Base-by-base conservation (phyloP, 2,113 vertebrate species). In the Caracal caracal region DNA sequence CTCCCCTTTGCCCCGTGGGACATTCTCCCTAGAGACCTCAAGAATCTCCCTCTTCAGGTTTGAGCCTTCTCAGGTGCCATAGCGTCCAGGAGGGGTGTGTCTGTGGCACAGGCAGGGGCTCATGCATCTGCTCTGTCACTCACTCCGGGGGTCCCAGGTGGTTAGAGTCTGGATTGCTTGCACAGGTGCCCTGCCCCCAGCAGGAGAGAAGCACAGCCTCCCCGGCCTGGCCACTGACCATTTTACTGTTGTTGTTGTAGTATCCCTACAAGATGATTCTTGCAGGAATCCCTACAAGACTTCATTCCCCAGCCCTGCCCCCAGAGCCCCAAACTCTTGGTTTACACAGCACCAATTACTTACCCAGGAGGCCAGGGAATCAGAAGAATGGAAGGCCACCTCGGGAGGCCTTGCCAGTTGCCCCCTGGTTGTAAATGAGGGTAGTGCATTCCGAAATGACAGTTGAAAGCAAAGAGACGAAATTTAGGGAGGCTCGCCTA, bases 61-160 rank as follows among this genome's bases (percentile, higher is more conserved):
- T 26, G 33, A 17, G 43, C 28, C 68, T 68, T 73, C 87, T 49
- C 56, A 56, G 30, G 5, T 19, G 59, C 88, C 4, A 0, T 2
- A 3, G 63, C 40, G 3, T 15, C 65, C 78, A 9, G 13, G 8
- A 7, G 73, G 66, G 59, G 30, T 8, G 1, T 43, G 22, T 40
- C 68, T 19, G 10, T 66, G 87, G 16, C 53, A 15, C 80, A 9
- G 6, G 11, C 3, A 1, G 13, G 28, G 22, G 17, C 49, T 65
- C 0, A 2, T 16, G 17, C 10, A 12, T 30, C 35, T 10, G 0
- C n/a, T 35, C n/a, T 5, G 40, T 17, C 30, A 13, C 33, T 63
- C 43, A 1, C 8, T 10, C 22, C 2, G 8, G 76, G 66, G 71
- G 20, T 43, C 47, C 22, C 33, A 24, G 37, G 20, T 19, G 26